phyloP scores from a whole-genome alignment of 1,140 invertebrate species.

The Lanistes nyassanus region DNA sequence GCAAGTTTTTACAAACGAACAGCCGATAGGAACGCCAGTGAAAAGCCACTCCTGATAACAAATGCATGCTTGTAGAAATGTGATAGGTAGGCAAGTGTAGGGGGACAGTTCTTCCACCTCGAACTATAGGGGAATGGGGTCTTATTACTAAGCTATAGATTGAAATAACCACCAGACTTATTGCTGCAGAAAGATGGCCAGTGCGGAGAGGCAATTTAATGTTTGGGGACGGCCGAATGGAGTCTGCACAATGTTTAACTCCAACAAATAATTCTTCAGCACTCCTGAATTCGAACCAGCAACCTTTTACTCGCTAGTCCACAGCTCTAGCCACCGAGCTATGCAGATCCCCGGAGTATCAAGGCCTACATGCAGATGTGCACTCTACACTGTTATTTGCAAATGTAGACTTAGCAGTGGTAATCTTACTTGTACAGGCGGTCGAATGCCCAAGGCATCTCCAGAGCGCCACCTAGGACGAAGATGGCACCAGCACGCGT shows the following conservation, averaged over 20 bases:
- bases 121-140: too few relatives aligned
- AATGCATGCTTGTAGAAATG: neutral
- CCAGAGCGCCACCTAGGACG: slow-evolving; percentile 24
- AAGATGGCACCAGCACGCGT: slow-evolving; percentile 16
- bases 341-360: neutral
- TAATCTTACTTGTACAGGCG: slow-evolving; percentile 24
- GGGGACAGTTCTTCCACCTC: too few relatives aligned
- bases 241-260: too few relatives aligned
- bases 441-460: slow-evolving; percentile 32
- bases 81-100: neutral
- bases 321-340: neutral
- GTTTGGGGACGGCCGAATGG: too few relatives aligned
- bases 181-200: too few relatives aligned
- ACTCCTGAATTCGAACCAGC: too few relatives aligned
- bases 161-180: too few relatives aligned
- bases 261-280: neutral
- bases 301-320: too few relatives aligned
- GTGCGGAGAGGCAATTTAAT: too few relatives aligned
- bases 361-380: too few relatives aligned
- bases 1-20: neutral
- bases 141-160: too few relatives aligned
- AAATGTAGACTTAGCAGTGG: neutral
- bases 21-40: neutral
- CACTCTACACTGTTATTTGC: too few relatives aligned
- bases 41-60: neutral